Evolutionary conservation across 2,113 vertebrate species (phyloP), one percentile per base, ranked within the genome.

Genomic region (Mugil cephalus): DNA sequence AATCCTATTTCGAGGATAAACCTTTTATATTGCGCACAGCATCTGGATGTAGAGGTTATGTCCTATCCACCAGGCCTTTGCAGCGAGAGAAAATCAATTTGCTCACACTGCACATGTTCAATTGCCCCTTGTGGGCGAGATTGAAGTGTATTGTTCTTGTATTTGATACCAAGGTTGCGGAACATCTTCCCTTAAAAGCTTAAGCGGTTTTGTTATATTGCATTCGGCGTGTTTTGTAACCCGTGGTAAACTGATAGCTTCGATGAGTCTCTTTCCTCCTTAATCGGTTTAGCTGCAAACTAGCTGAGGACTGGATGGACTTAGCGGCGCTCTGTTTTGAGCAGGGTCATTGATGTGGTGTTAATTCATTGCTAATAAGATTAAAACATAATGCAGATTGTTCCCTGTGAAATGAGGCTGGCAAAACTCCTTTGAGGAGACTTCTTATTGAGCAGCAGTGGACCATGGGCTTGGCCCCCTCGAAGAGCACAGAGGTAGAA

Each of bases 311-410:
- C 36, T 75, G 74, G 43, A 39, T 56, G 65, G 61, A 73, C 11
- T 73, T 52, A 35, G 13, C 18, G 56, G 59, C 50, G 21, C 53
- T 78, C 10, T 50, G 48, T 69, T 73, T 78, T 60, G 24, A 71
- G 63, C 79, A 70, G 76, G n/a, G 78, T 79, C 72, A 79, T 60
- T 82, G 46, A 80, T 70, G 66, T 53, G 45, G 51, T 69, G 60
- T 74, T 87, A 86, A 84, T 84, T 82, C 74, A 73, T 18, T 75
- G 64, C 59, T 82, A 87, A 85, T 81, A 62, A 77, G 80, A 87
- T 86, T 87, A 81, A 86, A 88, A 84, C 76, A 83, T 71, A 78
- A 88, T 80, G 70, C 66, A 72, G 62, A 82, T 71, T 69, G 69
- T 77, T 74, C 86, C 54, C 8, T 68, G 58, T 70, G 74, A 83